Evolutionary conservation across 2,888 invertebrate genomes (phyloP), one percentile per base, ranked within the genome.

Genomic region (Nomada fucata): DNA sequence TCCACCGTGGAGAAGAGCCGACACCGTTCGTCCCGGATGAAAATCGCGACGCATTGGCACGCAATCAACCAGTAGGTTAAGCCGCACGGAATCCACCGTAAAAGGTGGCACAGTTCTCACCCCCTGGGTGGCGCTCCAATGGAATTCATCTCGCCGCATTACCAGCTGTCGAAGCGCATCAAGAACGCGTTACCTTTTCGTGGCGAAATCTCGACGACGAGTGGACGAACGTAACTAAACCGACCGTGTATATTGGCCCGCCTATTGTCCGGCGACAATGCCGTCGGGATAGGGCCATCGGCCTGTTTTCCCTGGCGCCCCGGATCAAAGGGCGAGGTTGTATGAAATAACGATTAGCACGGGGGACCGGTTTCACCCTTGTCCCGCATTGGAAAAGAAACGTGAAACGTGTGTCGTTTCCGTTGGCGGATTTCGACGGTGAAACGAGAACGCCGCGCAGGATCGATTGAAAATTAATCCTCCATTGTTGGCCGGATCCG

Each of bases 101-200:
- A 73, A 75, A 72, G 77, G 61, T 61, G 47, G 15, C 47, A 2
- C 47, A 13, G 1, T 11, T 13, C 47, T 47, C 15, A 47, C 47
- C 47, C 47, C 52, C 59, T 2, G 13, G 11, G 47, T 69, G 71
- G 69, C 69, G 42, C 72, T 44, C 61, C 77, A 90, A 90, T 90
- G 87, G 86, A 90, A 90, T 91, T 89, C 90, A 89, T 87, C 89
- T 86, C 82, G 79, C 84, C 87, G 83, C 89, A 91, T 91, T 91
- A 91, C 89, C 92, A 91, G 92, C 91, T 91, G 92, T 90, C 91
- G 89, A 86, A 83, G 73, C 82, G 77, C 89, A 90, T 91, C 86
- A 73, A 88, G 84, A 91, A 89, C 47, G 44, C 88, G 88, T 85
- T 85, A 83, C 83, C 83, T 82, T 64, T 64, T 60, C 55, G 75